Evolutionary conservation across 2,888 invertebrate genomes (phyloP), one percentile per base, ranked within the genome.

Genomic region (Eupithecia pulchellata): DNA sequence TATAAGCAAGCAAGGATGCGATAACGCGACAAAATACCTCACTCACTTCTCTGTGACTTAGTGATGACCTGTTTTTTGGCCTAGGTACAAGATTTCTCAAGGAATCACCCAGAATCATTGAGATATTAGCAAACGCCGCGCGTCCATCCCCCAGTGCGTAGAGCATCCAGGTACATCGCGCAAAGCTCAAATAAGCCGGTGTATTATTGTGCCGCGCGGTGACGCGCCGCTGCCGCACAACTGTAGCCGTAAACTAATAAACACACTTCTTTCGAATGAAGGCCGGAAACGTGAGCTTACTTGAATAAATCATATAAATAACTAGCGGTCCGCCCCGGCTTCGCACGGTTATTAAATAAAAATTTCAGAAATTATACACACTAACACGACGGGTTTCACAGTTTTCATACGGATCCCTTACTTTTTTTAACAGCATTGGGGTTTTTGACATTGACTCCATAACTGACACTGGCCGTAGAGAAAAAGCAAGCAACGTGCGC

Each of bases 111-210:
- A 52, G 1, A 52, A 47, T 47, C 11, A 11, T 25, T 47, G 47
- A 3, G 20, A n/a, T 4, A 25, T 17, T 47, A 47, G 13, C 4
- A 61, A 72, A 68, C 72, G 68, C 72, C 1, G 20, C 74, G 67
- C 25, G 13, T 55, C 9, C 4, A 13, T 2, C 2, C 11, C 9
- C 1, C 30, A 76, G 80, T 82, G 82, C 76, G 81, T 66, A 27
- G 4, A 11, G 39, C 66, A 73, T 70, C 67, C 73, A 75, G 74
- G 76, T 72, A 77, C 71, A 78, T 74, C 68, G 81, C 75, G 74
- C 73, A 72, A 25, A 77, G 79, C 79, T 77, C 77, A 79, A 79
- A 81, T 81, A 78, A 79, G 76, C 76, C 73, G 71, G 71, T 73
- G 75, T 75, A 75, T 76, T 76, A 74, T 76, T 68, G 71, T 57